Evolutionary conservation across 2,113 vertebrate species (phyloP).

Genomic region (Misgurnus anguillicaudatus): DNA sequence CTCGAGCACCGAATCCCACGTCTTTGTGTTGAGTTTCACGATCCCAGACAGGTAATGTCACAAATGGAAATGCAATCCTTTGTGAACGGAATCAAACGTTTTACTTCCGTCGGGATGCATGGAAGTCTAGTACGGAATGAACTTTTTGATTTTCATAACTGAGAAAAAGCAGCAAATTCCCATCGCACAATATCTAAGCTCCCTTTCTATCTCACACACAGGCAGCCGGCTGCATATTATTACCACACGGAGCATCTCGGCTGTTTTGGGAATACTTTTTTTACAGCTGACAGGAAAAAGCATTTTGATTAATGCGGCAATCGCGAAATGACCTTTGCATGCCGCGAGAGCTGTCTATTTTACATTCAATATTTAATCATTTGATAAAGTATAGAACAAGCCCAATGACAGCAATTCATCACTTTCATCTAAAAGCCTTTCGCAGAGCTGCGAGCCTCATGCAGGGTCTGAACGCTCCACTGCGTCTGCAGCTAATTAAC

Average conservation of each 20-base stretch:
- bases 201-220: not conserved
- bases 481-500: conserved; percentile 47
- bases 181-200: not conserved
- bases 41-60: conserved; percentile 9
- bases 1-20: conserved; percentile 9
- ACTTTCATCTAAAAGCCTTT: conserved; percentile 41
- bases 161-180: conserved; percentile 4
- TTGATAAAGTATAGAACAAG: conserved; percentile 51
- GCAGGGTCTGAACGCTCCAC: conserved; percentile 19
- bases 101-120: not conserved
- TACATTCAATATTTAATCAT: conserved; percentile 55
- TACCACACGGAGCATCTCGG: conserved; percentile 22
- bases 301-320: conserved; percentile 51
- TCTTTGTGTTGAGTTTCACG: not conserved
- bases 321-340: conserved; percentile 47
- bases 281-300: conserved; percentile 15
- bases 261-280: conserved; percentile 39
- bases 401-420: conserved; percentile 48
- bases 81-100: conserved; percentile 17
- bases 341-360: conserved; percentile 49
- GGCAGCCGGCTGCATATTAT: not conserved
- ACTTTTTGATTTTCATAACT: conserved; percentile 24
- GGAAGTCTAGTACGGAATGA: conserved; percentile 8
- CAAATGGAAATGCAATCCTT: conserved; percentile 35
- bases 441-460: conserved; percentile 24